Base-by-base conservation (phyloP, 2,888 invertebrate genomes). In the Megaustenia siamemsis region DNA sequence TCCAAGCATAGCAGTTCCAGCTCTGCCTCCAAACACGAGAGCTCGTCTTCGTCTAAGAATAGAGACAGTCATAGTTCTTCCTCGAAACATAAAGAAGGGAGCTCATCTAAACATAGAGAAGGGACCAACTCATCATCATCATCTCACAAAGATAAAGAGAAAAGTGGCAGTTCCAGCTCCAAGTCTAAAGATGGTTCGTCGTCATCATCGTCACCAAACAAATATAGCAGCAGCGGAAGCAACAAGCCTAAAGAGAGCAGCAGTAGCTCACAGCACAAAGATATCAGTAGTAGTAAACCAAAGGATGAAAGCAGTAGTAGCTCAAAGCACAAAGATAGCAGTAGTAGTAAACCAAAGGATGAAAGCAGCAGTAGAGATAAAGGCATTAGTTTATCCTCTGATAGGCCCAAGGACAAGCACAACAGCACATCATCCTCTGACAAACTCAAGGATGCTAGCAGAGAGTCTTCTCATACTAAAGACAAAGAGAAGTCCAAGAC, bases 331-430 rank as follows among this genome's bases (percentile, higher is more conserved):
- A 83, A 78, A 43, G 83, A 84, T 63, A 80, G 71, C 28, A 79
- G 83, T 40, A 78, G 79, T 63, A 86, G 69, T n/a, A 88, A 88
- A 24, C 87, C 88, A 28, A 88, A 89, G 49, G 87, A 90, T 78
- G 88, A 89, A 77, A 90, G 73, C 88, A 89, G 84, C 88, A 86
- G 83, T 88, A 90, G 18, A 76, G 85, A 71, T 69, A 82, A 80
- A 53, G 86, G 86, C 49, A 88, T 87, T 53, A 89, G 89, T 75
- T 82, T 75, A 81, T 53, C 75, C n/a, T 80, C 86, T 43, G 85
- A 88, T 28, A 77, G 86, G 73, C 80, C 66, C 71, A 86, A 85
- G 53, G 77, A 75, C 63, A 77, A 84, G 75, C 40, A 35, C 43
- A 71, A 68, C 38, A 85, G 77, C 28, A 85, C 87, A 5, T 86